phyloP scores from a whole-genome alignment of 2,888 invertebrate species.

The Stictocephala bisonia region DNA sequence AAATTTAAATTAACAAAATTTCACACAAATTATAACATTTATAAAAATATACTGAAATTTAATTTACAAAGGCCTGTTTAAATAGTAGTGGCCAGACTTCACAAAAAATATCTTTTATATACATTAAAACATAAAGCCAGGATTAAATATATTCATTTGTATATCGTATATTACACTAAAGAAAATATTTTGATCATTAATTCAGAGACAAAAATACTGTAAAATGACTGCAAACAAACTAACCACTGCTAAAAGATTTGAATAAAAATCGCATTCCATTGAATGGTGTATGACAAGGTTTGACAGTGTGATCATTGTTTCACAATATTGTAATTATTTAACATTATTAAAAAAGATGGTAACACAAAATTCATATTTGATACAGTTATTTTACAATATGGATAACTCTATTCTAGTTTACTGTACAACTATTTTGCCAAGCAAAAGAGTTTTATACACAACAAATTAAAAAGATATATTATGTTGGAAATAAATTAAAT shows the following conservation, averaged over 20 bases:
- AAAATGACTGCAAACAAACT: conserved; percentile 39
- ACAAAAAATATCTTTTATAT: conserved; percentile 26
- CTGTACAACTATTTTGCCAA: conserved; percentile 23
- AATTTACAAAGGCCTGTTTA: conserved; percentile 14
- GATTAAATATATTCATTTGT: conserved; percentile 33
- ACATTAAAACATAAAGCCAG: conserved; percentile 37
- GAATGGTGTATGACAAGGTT: neutral
- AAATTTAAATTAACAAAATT: conserved; percentile 21
- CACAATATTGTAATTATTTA: conserved; percentile 16
- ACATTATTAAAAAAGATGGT: conserved; percentile 26
- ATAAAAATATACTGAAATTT: conserved; percentile 18
- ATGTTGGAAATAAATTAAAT: conserved; percentile 23
- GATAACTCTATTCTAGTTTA: neutral
- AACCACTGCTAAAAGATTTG: neutral
- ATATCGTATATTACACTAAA: conserved; percentile 37
- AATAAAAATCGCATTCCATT: neutral
- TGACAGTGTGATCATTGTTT: too few relatives aligned
- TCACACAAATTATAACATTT: conserved; percentile 31
- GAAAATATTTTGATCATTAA: conserved; percentile 46
- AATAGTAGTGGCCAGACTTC: neutral
- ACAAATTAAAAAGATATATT: neutral
- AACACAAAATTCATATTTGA: conserved; percentile 34
- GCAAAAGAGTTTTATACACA: conserved; percentile 23
- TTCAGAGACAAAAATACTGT: conserved; percentile 36
- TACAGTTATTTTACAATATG: conserved; percentile 42